Conservation (phyloP, 2,113 vertebrate genomes). For the Bos javanicus region DNA sequence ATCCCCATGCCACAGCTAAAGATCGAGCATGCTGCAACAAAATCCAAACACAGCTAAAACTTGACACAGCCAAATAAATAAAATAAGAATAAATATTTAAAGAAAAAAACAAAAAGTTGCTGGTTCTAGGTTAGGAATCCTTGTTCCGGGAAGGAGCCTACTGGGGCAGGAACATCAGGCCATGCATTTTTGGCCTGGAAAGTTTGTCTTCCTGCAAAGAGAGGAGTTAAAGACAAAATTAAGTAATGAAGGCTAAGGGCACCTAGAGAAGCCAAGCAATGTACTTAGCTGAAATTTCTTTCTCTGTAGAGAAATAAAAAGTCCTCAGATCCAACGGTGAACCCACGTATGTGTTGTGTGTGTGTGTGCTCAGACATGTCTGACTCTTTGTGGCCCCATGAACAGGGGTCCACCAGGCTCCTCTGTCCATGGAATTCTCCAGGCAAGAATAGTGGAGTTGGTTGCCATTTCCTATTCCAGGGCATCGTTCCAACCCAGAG, state of each 20-base stretch:
- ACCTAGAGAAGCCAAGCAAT: not conserved
- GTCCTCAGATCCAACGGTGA: no score
- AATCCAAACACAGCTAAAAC: not conserved
- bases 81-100: not conserved
- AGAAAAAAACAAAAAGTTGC: not conserved
- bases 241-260: not conserved
- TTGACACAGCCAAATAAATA: not conserved
- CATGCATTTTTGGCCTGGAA: not conserved
- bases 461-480: not conserved
- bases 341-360: not conserved
- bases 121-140: not conserved
- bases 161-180: not conserved
- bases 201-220: not conserved
- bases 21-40: not conserved
- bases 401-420: not conserved
- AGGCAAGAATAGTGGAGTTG: not conserved
- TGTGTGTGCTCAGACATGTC: not conserved
- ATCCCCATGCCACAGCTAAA: not conserved
- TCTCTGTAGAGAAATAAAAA: not conserved
- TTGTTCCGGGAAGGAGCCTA: not conserved
- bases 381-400: not conserved
- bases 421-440: not conserved
- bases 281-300: fast-evolving
- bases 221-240: not conserved
- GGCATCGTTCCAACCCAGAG: not conserved